Percentiles rank a stretch among this genome's conserved stretches.
Evolutionary conservation across 2,113 vertebrate genomes (phyloP).

Genomic region (Heptranchias perlo): DNA sequence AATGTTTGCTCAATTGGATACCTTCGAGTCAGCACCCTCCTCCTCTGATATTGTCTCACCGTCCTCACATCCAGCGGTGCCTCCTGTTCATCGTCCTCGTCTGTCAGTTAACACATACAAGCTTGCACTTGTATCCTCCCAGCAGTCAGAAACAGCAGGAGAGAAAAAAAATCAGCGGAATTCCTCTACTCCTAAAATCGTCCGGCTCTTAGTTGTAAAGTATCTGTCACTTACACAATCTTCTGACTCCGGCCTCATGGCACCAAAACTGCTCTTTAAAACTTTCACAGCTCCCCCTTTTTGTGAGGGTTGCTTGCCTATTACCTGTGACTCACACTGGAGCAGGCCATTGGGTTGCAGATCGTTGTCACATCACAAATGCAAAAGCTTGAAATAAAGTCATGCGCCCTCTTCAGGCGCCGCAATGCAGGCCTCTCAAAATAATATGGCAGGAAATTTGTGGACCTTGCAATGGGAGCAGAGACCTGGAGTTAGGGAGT

Average conservation of each 20-base stretch:
- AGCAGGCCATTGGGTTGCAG: neutral
- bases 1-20: no score
- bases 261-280: neutral
- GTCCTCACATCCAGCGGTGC: no score
- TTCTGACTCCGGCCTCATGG: neutral
- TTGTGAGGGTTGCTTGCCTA: neutral
- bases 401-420: neutral
- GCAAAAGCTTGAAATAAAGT: neutral
- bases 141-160: neutral
- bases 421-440: neutral
- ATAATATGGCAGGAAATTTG: neutral
- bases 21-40: no score
- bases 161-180: neutral
- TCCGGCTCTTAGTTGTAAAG: neutral
- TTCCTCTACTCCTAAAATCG: constrained; percentile 1
- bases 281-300: neutral
- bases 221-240: neutral
- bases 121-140: neutral
- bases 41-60: no score
- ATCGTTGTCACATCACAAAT: neutral
- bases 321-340: neutral
- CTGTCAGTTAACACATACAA: no score
- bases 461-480: neutral
- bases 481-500: neutral
- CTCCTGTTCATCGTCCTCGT: no score